Conservation (phyloP, 2,113 vertebrate species). For the Microcebus murinus region DNA sequence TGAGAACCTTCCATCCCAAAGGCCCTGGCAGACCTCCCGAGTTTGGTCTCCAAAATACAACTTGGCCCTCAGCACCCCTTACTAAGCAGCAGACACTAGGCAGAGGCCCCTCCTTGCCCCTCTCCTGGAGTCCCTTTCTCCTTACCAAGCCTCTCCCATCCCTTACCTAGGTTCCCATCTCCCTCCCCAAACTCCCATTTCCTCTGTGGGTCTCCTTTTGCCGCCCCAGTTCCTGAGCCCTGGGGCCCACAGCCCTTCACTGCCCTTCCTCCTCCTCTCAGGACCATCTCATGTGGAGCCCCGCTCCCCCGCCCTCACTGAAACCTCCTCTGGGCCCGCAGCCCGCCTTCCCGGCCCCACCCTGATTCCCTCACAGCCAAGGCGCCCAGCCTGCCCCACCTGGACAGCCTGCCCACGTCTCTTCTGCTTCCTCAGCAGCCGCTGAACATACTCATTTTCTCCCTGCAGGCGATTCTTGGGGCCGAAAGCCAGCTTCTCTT, state of each 20-base stretch:
- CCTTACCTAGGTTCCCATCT: not conserved
- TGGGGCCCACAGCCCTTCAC: not conserved
- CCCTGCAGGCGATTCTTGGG: not conserved
- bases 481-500: not conserved
- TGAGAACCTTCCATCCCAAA: not conserved
- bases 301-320: not conserved
- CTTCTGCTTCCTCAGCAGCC: not conserved
- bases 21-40: not conserved
- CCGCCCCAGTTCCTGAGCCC: not conserved
- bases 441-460: not conserved
- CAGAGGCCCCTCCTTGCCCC: not conserved
- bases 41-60: not conserved
- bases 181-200: not conserved
- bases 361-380: not conserved
- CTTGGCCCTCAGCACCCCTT: not conserved
- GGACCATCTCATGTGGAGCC: not conserved
- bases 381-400: not conserved
- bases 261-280: not conserved
- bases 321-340: not conserved
- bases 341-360: not conserved
- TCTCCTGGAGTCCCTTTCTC: not conserved
- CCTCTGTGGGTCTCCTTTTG: not conserved
- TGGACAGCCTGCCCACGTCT: not conserved
- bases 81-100: not conserved
- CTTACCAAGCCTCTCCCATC: not conserved